Evolutionary conservation across 2,888 invertebrate genomes (phyloP).

Genomic region (Pristionchus fissidentatus): DNA sequence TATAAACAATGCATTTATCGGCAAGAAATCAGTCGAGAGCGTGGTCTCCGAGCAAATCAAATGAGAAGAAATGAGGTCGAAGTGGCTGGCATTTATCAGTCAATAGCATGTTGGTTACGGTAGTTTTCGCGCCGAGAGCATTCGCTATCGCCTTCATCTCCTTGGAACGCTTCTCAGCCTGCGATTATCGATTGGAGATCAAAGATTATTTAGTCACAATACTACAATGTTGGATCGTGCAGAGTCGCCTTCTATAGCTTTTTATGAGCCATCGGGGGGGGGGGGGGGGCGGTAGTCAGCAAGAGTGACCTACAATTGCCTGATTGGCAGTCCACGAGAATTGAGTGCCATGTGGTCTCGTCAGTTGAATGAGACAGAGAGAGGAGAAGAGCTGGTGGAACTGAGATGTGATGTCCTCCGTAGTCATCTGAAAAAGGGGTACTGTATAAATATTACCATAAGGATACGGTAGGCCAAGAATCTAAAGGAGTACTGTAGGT

Average conservation of each 20-base stretch:
- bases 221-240: not conserved
- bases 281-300: not conserved
- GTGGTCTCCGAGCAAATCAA: conserved; percentile 62
- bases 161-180: not conserved
- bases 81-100: conserved; percentile 1
- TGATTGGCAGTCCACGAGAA: conserved; percentile 19
- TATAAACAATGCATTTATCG: not conserved
- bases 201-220: too few species aligned
- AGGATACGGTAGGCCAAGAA: not conserved
- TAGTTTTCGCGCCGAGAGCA: conserved; percentile 14
- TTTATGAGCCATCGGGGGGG: too few species aligned
- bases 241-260: too few species aligned
- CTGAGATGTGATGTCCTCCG: conserved; percentile 36
- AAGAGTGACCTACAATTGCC: not conserved
- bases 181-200: not conserved
- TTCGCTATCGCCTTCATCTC: conserved; percentile 11
- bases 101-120: not conserved
- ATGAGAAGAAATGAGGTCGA: conserved; percentile 49
- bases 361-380: conserved; percentile 24
- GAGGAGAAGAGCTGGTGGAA: conserved; percentile 46
- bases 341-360: conserved; percentile 37
- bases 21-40: conserved; percentile 57
- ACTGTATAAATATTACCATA: not conserved
- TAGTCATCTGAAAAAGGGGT: not conserved
- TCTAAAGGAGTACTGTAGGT: too few species aligned